Evolutionary conservation across 2,113 vertebrate genomes (phyloP), one percentile per base, ranked within the genome.

Genomic region (Cyprinodon tularosa): DNA sequence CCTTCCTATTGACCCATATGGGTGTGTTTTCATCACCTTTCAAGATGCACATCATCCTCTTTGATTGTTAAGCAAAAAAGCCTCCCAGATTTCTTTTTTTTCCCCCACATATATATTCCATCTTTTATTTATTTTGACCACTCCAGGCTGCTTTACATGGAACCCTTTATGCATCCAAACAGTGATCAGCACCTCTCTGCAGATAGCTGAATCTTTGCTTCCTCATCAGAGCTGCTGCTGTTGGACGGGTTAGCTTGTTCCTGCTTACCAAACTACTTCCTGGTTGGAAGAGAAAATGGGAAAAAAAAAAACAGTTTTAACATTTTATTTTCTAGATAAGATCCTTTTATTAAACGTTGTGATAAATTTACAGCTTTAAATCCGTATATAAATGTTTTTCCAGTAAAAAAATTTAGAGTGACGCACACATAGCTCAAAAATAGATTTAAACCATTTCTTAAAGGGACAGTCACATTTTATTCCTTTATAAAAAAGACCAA

Each of bases 61-160:
- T 90, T 86, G 74, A 83, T 3, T 68, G 84, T 66, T 73, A 17
- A 15, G 73, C 22, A 60, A 82, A 2, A 71, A 82, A 84, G 76
- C 85, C 74, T 65, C 47, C 64, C 44, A 72, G 66, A 45, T 78
- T 74, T 80, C 76, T 36, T 42, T 73, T 68, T 63, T 57, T 61
- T 67, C 69, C 38, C 82, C 12, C 76, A 57, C 45, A 70, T 80
- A 40, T 13, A 70, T 9, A 17, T 38, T 48, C 29, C 29, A 7
- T 12, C 36, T 64, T 22, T 44, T 4, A 73, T 71, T 71, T 20
- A 70, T 42, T 67, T 39, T 65, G 8, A 48, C 73, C 76, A 82
- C 82, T 71, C 73, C 66, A 84, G 75, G 82, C 89, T 89, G 88
- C 79, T 86, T 79, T 90, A 85, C 84, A 88, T 86, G 86, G 88